Base-by-base conservation (phyloP, 2,888 invertebrate species). In the Pteria penguin region DNA sequence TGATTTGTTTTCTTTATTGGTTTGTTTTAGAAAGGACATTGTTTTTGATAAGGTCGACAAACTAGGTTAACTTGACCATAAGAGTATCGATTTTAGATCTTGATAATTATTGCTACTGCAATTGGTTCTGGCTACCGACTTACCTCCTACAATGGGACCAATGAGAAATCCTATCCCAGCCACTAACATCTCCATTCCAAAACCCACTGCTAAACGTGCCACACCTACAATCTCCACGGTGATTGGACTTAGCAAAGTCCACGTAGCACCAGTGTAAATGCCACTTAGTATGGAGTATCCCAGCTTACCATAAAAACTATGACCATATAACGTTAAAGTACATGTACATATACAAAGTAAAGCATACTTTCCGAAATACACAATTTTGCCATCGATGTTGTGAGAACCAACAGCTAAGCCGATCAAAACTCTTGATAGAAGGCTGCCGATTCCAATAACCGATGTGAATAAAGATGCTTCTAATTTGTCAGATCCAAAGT, bases 361-460 rank as follows among this genome's bases (percentile, higher is more conserved):
- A 22, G 26, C 68, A 27, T 68, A 68, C 0, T 31, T 31, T n/a
- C 68, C 68, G 11, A 68, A 68, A 24, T 68, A 68, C 3, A 68
- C n/a, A 18, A 68, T 4, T 26, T 68, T 29, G 4, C 31, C 8
- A 36, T 68, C 68, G 22, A 68, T 26, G 0, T 33, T 32, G 22
- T 32, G 32, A 8, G 55, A 55, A 8, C 31, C 54, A 14, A 58
- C 57, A 11, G 68, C 68, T 11, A 68, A 24, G 4, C 68, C 68
- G 22, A 68, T 36, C 57, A 68, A 14, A 11, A 68, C 27, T 14
- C 68, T 27, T n/a, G 68, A 55, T n/a, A 55, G 1, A 24, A 68
- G 32, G 24, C 68, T 68, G n/a, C 68, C 68, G 22, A 68, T 68
- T 27, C 68, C 68, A 33, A 68, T 68, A 8, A 68, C 2, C 32